These are phyloP conservation scores for Xenopus tropicalis DNA, from an alignment of 2,113 vertebrate species.

Conservation along the genomic window DNA sequence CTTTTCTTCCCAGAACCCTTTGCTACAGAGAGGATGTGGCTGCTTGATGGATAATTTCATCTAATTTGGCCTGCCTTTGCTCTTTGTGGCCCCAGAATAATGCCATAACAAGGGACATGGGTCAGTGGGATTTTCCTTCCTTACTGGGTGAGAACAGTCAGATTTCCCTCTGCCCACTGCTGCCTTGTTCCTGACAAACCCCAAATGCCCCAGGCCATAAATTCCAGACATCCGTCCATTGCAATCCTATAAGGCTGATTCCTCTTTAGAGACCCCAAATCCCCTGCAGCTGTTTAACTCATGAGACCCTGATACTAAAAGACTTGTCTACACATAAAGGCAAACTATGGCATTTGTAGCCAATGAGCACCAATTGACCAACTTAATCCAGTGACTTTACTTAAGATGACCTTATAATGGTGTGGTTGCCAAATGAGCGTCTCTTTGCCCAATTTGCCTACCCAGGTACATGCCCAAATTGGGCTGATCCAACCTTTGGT, in stretches of 20 bases:
- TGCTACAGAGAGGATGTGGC: not conserved
- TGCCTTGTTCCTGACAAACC: slow-evolving; percentile 1
- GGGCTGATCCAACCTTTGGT: too few species aligned
- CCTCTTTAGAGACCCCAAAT: not conserved
- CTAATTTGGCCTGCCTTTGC: not conserved
- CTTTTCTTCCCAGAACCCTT: not conserved
- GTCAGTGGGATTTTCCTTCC: slow-evolving; percentile 1
- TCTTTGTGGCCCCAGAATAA: not conserved
- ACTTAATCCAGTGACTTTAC: too few species aligned
- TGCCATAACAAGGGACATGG: slow-evolving; percentile 12
- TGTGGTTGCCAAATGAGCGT: too few species aligned
- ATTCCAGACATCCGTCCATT: slow-evolving; percentile 23
- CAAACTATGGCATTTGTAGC: too few species aligned
- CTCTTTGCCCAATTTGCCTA: too few species aligned
- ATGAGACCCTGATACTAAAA: too few species aligned
- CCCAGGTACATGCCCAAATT: too few species aligned
- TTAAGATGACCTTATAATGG: too few species aligned
- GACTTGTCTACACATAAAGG: too few species aligned
- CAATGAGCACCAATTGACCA: too few species aligned
- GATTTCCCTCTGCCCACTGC: slow-evolving; percentile 12
- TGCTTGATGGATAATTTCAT: not conserved
- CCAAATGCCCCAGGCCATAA: slow-evolving; percentile 22
- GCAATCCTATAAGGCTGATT: slow-evolving; percentile 11
- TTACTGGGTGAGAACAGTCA: slow-evolving; percentile 8
- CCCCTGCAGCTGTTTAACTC: slow-evolving; percentile 1